Evolutionary conservation across 1,140 invertebrate species (phyloP).

Genomic region (Whitmania pigra): DNA sequence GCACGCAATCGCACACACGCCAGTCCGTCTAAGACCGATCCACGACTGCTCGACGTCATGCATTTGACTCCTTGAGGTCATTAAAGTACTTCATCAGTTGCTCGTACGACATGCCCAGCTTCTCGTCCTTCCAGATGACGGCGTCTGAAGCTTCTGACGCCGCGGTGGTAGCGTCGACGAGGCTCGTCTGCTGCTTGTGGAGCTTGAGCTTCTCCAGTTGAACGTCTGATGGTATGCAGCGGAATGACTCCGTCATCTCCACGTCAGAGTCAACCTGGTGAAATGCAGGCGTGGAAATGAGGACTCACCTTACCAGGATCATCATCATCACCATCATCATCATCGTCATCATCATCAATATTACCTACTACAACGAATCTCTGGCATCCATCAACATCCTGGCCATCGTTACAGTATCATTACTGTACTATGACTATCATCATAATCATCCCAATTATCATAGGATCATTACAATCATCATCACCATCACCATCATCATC

Average conservation of each 20-base stretch:
- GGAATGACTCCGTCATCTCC: neutral
- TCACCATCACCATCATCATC: neutral
- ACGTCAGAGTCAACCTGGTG: neutral
- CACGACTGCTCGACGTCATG: neutral
- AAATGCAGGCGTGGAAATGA: neutral
- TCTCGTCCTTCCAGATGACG: conserved; percentile 6
- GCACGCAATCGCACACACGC: too few species aligned
- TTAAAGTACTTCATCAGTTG: conserved; percentile 1
- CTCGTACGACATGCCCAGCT: conserved; percentile 2
- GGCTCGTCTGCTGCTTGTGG: neutral
- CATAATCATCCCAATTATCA: neutral
- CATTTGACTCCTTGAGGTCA: neutral
- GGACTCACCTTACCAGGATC: neutral
- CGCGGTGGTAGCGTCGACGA: neutral
- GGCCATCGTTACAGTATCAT: neutral
- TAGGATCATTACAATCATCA: neutral
- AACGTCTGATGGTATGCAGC: neutral
- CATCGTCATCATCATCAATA: neutral
- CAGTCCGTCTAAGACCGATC: too few species aligned
- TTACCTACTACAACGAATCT: neutral
- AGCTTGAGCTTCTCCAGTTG: neutral
- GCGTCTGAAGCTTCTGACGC: neutral
- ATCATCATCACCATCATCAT: neutral
- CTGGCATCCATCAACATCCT: too few species aligned
- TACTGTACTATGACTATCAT: neutral